A percentile compares a stretch with the other conserved stretches of the same genome.
These are phyloP conservation scores for Calephelis nemesis DNA, from an alignment of 1,140 invertebrate genomes.

Conservation along the genomic window DNA sequence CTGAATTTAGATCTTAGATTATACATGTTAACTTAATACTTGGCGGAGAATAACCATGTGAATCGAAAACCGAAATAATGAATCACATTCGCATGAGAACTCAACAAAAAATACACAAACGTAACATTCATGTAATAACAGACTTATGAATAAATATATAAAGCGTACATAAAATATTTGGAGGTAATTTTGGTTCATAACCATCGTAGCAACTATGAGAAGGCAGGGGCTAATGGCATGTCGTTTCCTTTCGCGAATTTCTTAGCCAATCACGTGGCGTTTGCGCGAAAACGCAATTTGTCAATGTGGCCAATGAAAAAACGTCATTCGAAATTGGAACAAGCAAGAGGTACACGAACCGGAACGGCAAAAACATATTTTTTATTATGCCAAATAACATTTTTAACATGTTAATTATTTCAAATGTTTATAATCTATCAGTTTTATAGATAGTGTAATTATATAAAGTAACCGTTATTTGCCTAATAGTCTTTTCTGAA, in stretches of 20 bases:
- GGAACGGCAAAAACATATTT: constrained; percentile 18
- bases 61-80: too few species aligned
- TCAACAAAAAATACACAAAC: background rate
- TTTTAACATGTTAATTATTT: constrained; percentile 16
- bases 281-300: constrained; percentile 28
- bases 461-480: background rate
- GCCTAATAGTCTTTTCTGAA: too few species aligned
- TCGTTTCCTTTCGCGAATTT: constrained; percentile 33
- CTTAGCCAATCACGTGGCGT: constrained; percentile 25
- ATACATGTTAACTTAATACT: too few species aligned
- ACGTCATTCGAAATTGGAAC: constrained; percentile 21
- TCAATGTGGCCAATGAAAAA: constrained; percentile 28
- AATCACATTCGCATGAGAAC: background rate
- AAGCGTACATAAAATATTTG: constrained; percentile 30
- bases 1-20: too few species aligned
- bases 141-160: constrained; percentile 27
- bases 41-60: too few species aligned
- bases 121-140: background rate
- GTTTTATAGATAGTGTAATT: constrained; percentile 3
- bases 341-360: constrained; percentile 9
- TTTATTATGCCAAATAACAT: constrained; percentile 14
- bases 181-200: constrained; percentile 19
- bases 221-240: constrained; percentile 29
- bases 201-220: constrained; percentile 22
- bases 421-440: constrained; percentile 10